Conservation (phyloP, 2,888 invertebrate genomes). For the Podotricha telesiphe region DNA sequence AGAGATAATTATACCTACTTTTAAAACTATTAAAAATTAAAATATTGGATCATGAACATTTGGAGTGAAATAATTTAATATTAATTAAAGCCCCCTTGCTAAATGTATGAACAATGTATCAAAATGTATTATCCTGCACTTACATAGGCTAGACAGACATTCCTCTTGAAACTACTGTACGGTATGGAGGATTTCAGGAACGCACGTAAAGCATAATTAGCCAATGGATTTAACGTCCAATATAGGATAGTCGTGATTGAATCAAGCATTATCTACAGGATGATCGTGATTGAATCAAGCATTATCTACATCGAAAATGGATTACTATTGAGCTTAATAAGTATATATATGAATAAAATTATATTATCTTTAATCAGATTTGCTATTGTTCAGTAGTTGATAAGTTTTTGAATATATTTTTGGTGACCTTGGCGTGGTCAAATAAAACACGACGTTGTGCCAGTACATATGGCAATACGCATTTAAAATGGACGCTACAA, state of each 20-base stretch:
- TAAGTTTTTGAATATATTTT: no score
- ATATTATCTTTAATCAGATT: background rate
- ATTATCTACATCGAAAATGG: background rate
- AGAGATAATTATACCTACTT: background rate
- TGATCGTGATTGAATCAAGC: background rate
- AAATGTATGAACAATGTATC: no score
- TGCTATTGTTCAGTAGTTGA: no score
- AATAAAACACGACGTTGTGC: no score
- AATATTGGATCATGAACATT: background rate
- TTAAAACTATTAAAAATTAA: background rate
- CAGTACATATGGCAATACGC: no score
- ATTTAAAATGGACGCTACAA: no score
- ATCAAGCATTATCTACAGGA: background rate
- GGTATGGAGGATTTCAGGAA: background rate
- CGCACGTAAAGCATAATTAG: background rate
- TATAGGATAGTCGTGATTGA: background rate
- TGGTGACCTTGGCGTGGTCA: no score
- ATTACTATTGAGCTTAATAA: background rate
- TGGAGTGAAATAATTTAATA: background rate
- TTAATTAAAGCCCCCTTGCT: background rate
- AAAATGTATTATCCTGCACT: no score
- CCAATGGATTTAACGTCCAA: background rate
- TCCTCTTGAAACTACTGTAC: conserved; percentile 1
- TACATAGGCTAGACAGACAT: background rate
- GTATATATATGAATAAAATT: background rate